A percentile compares a stretch with the other conserved stretches of the same genome.
These are phyloP conservation scores for Bothrops jararaca DNA, from an alignment of 2,113 vertebrate species.

Conservation along the genomic window DNA sequence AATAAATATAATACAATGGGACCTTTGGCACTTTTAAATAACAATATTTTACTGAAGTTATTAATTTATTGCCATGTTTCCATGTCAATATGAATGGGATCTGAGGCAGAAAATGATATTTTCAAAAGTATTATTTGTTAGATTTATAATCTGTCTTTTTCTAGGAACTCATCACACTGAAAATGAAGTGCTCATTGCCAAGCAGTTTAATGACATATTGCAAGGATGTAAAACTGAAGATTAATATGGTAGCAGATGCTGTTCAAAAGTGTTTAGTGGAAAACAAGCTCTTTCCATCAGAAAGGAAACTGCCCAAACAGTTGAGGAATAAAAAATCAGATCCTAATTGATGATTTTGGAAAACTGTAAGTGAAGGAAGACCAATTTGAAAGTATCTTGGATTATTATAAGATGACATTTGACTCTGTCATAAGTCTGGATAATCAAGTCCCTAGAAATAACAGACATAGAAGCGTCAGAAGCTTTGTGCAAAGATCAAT, in stretches of 20 bases:
- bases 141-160: background rate
- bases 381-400: background rate
- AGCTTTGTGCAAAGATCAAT: background rate
- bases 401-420: background rate
- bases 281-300: background rate
- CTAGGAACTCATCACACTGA: background rate
- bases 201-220: background rate
- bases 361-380: background rate
- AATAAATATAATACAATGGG: background rate
- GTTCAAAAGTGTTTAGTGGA: background rate
- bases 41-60: background rate
- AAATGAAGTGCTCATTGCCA: background rate
- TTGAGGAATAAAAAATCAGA: background rate
- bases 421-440: background rate
- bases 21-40: background rate
- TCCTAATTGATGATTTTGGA: background rate
- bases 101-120: background rate
- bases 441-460: background rate
- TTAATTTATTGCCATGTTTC: background rate
- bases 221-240: background rate
- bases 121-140: background rate
- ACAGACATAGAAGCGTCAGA: background rate
- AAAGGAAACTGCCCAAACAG: background rate
- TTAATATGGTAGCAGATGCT: background rate
- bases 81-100: background rate